A percentile compares a stretch with the other conserved stretches of the same genome.
These are phyloP conservation scores for Balaeniceps rex DNA, from an alignment of 2,113 vertebrate species.

Conservation along the genomic window DNA sequence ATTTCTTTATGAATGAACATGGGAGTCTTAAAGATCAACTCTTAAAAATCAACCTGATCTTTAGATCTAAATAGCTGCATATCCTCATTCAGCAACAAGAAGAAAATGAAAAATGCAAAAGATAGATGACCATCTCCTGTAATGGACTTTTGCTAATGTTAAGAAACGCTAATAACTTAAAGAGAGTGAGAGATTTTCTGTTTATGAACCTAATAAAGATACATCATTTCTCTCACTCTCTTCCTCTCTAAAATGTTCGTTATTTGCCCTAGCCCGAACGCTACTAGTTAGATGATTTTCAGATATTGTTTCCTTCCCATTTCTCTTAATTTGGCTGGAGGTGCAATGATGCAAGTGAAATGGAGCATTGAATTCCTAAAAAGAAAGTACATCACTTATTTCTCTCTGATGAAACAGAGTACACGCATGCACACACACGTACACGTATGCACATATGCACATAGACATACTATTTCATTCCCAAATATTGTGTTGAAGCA, in stretches of 20 bases:
- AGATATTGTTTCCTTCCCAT: background rate
- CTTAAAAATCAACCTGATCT: background rate
- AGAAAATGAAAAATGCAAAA: background rate
- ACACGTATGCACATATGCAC: background rate
- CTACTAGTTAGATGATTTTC: background rate
- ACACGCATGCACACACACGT: background rate
- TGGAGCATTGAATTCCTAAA: background rate
- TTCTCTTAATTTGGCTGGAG: background rate
- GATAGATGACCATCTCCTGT: background rate
- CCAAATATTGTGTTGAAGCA: constrained; percentile 55
- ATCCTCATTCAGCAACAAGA: background rate
- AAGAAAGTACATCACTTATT: background rate
- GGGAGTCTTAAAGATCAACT: background rate
- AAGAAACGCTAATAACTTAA: background rate
- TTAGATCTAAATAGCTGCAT: background rate
- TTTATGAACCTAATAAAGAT: background rate
- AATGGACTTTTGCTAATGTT: background rate
- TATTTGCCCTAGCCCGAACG: background rate
- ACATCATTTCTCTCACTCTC: background rate
- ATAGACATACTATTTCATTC: background rate
- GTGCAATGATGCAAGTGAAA: background rate
- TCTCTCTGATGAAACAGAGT: background rate
- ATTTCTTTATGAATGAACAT: background rate
- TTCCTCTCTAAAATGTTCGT: background rate
- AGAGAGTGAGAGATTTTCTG: background rate